Base-by-base conservation (phyloP, 2,113 vertebrate species). In the Pithys albifrons region DNA sequence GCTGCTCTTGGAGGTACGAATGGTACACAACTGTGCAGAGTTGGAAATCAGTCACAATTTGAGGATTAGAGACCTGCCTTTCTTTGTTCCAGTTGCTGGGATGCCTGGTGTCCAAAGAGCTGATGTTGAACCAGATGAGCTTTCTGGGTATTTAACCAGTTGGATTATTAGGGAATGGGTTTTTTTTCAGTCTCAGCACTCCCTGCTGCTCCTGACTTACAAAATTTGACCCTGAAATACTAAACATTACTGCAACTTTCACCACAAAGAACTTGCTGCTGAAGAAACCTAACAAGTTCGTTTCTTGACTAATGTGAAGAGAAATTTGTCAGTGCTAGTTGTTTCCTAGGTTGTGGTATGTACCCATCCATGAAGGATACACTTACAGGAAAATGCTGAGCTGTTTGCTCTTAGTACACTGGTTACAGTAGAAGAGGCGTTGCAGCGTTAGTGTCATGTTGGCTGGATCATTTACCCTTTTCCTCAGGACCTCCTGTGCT, bases 21-120 rank as follows among this genome's bases (percentile, higher is more conserved):
- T n/a, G 23, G 31, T 74, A 28, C 48, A 75, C 31, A 91, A 23
- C 51, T 76, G 69, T 54, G 51, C 51, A 43, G 64, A 39, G 55
- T 28, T 95, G 58, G 57, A 91, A 90, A 88, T 57, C 37, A 90
- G 88, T 83, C 87, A 72, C 81, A 94, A 43, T 88, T 64, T 93
- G 70, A 92, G 82, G 86, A 61, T 93, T 74, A 83, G 88, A 90
- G 66, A 74, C 49, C 41, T 14, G 33, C 49, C 49, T 85, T 57
- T 37, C 69, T 94, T 93, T 88, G 76, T 95, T 83, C 64, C 28
- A 81, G 18, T 92, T 94, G n/a, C 75, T 92, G 88, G 74, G 41
- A 54, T 80, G 71, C 58, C 64, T 90, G 54, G 20, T 85, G 59
- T 86, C 55, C 86, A 86, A 51, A 80, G 35, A 59, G 79, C 83